Conservation (phyloP, 2,888 invertebrate species). For the Osmoderma eremita region DNA sequence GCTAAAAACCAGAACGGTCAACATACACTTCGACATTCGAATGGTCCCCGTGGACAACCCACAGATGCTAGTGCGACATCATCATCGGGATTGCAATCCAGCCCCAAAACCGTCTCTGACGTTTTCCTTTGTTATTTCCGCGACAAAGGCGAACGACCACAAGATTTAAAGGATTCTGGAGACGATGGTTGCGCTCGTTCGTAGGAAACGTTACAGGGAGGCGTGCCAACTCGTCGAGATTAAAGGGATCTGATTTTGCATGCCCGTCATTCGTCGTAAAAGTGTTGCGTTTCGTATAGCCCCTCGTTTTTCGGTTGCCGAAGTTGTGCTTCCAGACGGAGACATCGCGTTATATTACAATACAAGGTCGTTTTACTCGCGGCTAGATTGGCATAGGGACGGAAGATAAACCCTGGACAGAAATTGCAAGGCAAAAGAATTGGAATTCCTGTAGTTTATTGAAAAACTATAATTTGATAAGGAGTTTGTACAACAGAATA, state of each 20-base stretch:
- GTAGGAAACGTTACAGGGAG: background rate
- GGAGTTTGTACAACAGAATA: too few relatives aligned
- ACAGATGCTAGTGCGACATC: slow-evolving; percentile 2
- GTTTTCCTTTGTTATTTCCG: slow-evolving; percentile 17
- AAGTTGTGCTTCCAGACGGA: slow-evolving; percentile 3
- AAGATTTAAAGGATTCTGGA: slow-evolving; percentile 31
- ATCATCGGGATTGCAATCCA: slow-evolving; percentile 20
- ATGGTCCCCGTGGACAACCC: slow-evolving; percentile 2
- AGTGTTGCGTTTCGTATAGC: slow-evolving; percentile 23
- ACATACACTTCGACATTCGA: background rate
- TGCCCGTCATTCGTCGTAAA: slow-evolving; percentile 18
- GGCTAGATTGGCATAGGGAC: too few relatives aligned
- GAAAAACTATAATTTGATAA: too few relatives aligned
- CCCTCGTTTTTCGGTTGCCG: background rate
- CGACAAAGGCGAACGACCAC: slow-evolving; percentile 30
- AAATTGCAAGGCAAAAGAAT: too few relatives aligned
- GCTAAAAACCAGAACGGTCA: background rate
- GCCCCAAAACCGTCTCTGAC: slow-evolving; percentile 33
- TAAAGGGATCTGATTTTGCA: slow-evolving; percentile 30
- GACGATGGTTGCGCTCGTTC: slow-evolving; percentile 22
- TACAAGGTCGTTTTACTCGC: background rate
- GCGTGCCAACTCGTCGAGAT: slow-evolving; percentile 19
- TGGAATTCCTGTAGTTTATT: too few relatives aligned
- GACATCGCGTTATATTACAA: slow-evolving; percentile 17
- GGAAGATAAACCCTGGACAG: too few relatives aligned